Conservation (phyloP, 2,888 invertebrate species). For the Cryptus viduatorius region DNA sequence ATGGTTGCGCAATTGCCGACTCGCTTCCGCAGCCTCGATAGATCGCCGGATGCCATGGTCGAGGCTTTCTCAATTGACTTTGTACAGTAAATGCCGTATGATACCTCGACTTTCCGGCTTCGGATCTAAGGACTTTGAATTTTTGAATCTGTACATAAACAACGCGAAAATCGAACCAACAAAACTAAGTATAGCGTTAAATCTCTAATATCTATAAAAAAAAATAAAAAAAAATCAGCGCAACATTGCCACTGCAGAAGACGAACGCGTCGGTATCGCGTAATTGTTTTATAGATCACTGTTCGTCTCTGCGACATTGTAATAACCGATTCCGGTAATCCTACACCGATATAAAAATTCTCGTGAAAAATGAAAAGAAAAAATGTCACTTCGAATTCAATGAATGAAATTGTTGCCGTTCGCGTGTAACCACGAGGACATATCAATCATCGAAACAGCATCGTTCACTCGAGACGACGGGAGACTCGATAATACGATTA, state of each 20-base stretch:
- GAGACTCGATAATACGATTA: conserved; percentile 62
- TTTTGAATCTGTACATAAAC: background rate
- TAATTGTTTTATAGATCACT: background rate
- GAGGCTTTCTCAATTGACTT: conserved; percentile 49
- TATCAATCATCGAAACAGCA: background rate
- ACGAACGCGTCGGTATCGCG: background rate
- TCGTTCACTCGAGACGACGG: conserved; percentile 13
- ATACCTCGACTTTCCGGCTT: background rate
- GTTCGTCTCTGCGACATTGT: background rate
- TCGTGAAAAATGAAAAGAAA: background rate
- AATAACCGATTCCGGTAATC: background rate
- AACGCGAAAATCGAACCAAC: too few species aligned
- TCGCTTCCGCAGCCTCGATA: conserved; percentile 52
- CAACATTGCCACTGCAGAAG: background rate
- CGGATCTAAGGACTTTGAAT: background rate
- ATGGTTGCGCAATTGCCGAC: conserved; percentile 46
- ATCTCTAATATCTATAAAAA: background rate
- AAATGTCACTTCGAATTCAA: background rate
- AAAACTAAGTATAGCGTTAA: too few species aligned
- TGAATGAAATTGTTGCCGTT: background rate
- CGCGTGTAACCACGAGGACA: background rate
- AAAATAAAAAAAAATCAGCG: background rate
- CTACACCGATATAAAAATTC: background rate
- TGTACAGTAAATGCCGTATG: background rate
- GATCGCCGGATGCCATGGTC: conserved; percentile 49